phyloP scores from a whole-genome alignment of 92 coral and sea anemone genomes.

The Epizoanthus fatuus region DNA sequence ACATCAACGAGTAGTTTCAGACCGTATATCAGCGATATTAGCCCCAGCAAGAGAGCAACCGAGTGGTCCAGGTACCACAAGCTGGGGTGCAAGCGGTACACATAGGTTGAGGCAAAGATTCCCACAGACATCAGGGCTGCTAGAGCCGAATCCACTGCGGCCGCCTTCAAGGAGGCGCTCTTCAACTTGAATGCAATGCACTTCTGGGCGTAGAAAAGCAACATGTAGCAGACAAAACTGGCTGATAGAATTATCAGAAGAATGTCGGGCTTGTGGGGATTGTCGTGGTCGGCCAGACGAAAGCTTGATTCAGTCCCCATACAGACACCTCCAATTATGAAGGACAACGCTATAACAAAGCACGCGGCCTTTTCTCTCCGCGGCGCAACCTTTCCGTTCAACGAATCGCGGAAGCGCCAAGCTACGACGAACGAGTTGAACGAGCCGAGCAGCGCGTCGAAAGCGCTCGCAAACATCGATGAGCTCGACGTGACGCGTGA shows the following conservation, averaged over 20 bases:
- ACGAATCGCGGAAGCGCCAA: constrained; percentile 84
- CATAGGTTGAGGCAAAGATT: constrained; percentile 60
- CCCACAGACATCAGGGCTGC: constrained; percentile 81
- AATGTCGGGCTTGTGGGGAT: constrained; percentile 66
- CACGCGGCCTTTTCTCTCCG: constrained; percentile 74
- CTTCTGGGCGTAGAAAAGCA: constrained; percentile 57
- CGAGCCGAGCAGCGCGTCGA: constrained; percentile 86
- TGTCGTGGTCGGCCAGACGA: constrained; percentile 63
- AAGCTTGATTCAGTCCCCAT: constrained; percentile 63
- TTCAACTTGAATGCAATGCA: constrained; percentile 60
- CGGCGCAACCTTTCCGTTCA: constrained; percentile 70
- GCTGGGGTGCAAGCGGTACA: constrained; percentile 54
- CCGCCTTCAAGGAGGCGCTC: constrained; percentile 80
- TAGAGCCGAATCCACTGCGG: constrained; percentile 73
- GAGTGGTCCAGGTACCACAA: constrained; percentile 88
- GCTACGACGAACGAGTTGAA: constrained; percentile 81
- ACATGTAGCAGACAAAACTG: constrained; percentile 58
- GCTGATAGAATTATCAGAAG: constrained; percentile 68
- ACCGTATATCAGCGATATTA: constrained; percentile 70
- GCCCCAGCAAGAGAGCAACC: constrained; percentile 67
- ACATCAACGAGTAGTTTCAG: constrained; percentile 32
- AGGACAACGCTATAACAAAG: constrained; percentile 68
- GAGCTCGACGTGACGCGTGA: constrained; percentile 83
- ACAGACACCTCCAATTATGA: constrained; percentile 74
- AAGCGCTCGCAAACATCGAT: constrained; percentile 87